These are phyloP conservation scores for Lepilemur ruficaudatus DNA, from an alignment of 2,797 vertebrate species.

Conservation along the genomic window DNA sequence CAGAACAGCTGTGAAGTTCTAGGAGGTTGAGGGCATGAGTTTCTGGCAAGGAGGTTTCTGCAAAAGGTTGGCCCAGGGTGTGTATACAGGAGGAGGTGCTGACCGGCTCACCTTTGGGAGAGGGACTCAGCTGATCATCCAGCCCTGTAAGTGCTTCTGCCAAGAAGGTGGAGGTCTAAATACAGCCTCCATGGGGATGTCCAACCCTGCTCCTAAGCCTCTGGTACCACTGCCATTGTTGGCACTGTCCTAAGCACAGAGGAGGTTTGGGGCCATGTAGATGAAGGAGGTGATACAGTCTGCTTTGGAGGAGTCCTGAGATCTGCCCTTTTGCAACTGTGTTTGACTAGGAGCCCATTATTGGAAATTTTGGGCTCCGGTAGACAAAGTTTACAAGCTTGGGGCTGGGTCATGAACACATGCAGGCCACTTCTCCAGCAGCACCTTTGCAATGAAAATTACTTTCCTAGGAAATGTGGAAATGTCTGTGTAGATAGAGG, in stretches of 20 bases:
- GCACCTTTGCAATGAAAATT: neutral
- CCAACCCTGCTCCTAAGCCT: neutral
- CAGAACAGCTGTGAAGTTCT: neutral
- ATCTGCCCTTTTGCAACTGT: neutral
- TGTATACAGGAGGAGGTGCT: neutral
- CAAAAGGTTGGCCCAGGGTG: slow-evolving; percentile 52
- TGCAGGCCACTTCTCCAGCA: neutral
- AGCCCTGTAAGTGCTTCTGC: slow-evolving; percentile 61
- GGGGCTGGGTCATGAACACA: neutral
- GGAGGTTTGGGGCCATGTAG: neutral
- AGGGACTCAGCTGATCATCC: slow-evolving; percentile 62
- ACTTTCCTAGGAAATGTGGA: neutral
- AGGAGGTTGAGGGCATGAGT: neutral
- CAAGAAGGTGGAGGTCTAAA: neutral
- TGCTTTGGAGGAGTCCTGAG: neutral
- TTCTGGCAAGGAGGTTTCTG: slow-evolving; percentile 43
- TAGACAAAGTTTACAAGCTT: neutral
- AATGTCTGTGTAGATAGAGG: neutral
- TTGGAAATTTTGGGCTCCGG: neutral
- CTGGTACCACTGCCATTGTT: rapidly evolving
- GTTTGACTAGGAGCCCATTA: neutral
- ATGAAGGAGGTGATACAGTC: neutral
- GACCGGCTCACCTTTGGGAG: slow-evolving; percentile 59
- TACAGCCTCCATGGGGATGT: neutral
- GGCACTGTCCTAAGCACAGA: neutral